Evolutionary conservation across 2,888 invertebrate genomes (phyloP).

Genomic region (Buathra laborator): DNA sequence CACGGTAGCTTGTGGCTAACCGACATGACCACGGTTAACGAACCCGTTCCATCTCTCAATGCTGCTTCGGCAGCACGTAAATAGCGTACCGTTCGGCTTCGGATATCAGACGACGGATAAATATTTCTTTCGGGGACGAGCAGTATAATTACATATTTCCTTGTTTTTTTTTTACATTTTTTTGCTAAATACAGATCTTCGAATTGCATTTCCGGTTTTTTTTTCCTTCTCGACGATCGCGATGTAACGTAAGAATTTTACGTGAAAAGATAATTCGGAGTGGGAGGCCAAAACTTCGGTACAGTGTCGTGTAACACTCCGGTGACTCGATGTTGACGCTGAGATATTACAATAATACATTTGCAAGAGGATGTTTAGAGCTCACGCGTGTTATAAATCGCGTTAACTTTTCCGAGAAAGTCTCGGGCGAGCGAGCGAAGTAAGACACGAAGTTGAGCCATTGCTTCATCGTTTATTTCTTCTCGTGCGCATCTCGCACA

Average conservation of each 20-base stretch:
- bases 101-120: slow-evolving; percentile 56
- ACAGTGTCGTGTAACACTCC: slow-evolving; percentile 28
- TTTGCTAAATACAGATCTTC: not conserved
- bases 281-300: not conserved
- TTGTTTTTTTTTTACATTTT: not conserved
- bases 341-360: slow-evolving; percentile 38
- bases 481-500: slow-evolving; percentile 13
- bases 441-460: slow-evolving; percentile 14
- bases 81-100: slow-evolving; percentile 57
- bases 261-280: not conserved
- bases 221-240: not conserved
- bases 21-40: slow-evolving; percentile 78
- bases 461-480: slow-evolving; percentile 46
- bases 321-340: slow-evolving; percentile 28
- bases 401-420: slow-evolving; percentile 40
- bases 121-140: slow-evolving; percentile 37
- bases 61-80: slow-evolving; percentile 34
- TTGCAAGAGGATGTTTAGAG: slow-evolving; percentile 40
- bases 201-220: not conserved
- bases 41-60: slow-evolving; percentile 72
- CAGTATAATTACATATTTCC: not conserved
- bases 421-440: not conserved
- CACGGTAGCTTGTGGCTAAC: slow-evolving; percentile 76
- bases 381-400: slow-evolving; percentile 40
- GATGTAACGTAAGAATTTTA: not conserved